Evolutionary conservation across 2,113 vertebrate genomes (phyloP).

Genomic region (Charadrius vociferus): DNA sequence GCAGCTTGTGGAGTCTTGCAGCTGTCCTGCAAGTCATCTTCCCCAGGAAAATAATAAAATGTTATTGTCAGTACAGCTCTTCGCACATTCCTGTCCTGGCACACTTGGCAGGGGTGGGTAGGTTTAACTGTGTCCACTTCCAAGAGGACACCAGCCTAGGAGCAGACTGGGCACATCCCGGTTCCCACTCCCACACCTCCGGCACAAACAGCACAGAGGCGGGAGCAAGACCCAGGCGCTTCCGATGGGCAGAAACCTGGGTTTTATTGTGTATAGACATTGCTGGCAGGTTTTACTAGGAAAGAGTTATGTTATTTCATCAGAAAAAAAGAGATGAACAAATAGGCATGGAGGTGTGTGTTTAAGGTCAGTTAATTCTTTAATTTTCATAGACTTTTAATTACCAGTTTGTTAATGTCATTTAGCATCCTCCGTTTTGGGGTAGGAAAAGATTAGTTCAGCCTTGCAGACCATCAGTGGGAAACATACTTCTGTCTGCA

Average conservation of each 20-base stretch:
- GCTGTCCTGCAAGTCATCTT: neutral
- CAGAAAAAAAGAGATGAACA: neutral
- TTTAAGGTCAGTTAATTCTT: neutral
- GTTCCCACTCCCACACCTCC: neutral
- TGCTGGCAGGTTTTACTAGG: neutral
- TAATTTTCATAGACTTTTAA: neutral
- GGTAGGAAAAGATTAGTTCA: neutral
- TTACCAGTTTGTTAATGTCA: neutral
- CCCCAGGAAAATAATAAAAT: neutral
- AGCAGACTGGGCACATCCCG: fast-evolving
- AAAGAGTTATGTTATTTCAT: neutral
- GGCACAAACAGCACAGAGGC: neutral
- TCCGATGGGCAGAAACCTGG: neutral
- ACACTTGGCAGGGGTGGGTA: neutral
- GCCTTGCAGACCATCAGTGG: neutral
- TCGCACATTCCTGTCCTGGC: neutral
- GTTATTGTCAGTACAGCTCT: neutral
- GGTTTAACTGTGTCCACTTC: neutral
- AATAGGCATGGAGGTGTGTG: neutral
- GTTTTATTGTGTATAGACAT: fast-evolving
- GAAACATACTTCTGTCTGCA: neutral
- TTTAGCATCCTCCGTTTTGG: neutral
- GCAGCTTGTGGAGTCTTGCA: neutral
- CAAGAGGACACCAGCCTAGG: neutral
- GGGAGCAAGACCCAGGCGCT: neutral